These are phyloP conservation scores for Axis porcinus DNA, from an alignment of 2,113 vertebrate species.

Conservation along the genomic window DNA sequence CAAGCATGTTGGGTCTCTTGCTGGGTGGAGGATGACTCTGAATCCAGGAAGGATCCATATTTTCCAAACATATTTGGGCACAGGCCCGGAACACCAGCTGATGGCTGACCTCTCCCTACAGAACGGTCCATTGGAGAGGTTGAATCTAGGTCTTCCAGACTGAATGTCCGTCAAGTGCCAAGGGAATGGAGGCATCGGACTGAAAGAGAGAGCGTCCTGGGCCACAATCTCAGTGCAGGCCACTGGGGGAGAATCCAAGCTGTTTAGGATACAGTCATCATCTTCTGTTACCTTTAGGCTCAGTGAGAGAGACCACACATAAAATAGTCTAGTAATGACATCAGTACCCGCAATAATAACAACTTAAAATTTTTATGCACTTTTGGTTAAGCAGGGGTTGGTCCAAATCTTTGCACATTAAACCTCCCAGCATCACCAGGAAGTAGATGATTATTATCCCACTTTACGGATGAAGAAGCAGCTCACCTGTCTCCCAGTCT, in stretches of 20 bases:
- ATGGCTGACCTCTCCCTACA: neutral
- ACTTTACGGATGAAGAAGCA: neutral
- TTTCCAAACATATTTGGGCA: neutral
- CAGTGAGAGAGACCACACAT: neutral
- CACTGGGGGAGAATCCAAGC: neutral
- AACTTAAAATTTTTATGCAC: neutral
- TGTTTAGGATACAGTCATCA: neutral
- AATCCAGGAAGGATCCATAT: neutral
- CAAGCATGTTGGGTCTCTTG: neutral
- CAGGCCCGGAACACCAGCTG: neutral
- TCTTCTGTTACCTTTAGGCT: neutral
- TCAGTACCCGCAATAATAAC: too few relatives aligned
- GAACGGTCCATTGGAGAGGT: neutral
- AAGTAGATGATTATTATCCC: neutral
- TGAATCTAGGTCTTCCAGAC: neutral
- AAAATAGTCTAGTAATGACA: neutral
- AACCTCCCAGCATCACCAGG: neutral
- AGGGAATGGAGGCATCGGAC: neutral
- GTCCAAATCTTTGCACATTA: neutral
- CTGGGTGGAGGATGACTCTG: neutral
- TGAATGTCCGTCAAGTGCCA: neutral
- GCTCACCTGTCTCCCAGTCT: neutral
- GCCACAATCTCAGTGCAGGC: neutral
- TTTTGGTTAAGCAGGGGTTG: neutral
- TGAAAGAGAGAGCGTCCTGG: neutral